These are phyloP conservation scores for Protomyctophum bolini DNA, from an alignment of 2,113 vertebrate genomes.

Conservation along the genomic window DNA sequence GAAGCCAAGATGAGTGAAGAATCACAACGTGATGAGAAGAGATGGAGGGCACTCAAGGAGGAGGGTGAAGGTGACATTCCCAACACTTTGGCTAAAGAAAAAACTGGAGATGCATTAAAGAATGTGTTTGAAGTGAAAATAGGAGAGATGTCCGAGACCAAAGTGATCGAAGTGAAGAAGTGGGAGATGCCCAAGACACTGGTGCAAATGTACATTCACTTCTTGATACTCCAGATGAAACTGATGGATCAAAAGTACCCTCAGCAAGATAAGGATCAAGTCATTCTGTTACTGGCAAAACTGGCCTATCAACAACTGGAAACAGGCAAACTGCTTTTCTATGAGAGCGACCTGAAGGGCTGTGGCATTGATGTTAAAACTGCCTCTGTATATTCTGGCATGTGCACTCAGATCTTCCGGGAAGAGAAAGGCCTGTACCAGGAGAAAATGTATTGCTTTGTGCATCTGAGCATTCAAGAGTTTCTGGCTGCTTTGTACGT, in stretches of 20 bases:
- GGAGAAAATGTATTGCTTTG: slow-evolving; percentile 6
- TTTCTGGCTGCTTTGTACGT: not conserved
- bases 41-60: too few relatives aligned
- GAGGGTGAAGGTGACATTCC: too few relatives aligned
- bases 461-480: slow-evolving; percentile 4
- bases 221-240: not conserved
- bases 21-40: too few relatives aligned
- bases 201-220: not conserved
- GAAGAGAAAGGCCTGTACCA: not conserved
- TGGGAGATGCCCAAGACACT: not conserved
- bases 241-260: not conserved
- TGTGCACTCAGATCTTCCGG: not conserved
- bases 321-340: not conserved
- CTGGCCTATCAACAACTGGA: not conserved
- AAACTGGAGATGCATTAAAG: too few relatives aligned
- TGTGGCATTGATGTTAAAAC: not conserved
- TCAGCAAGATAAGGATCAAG: not conserved
- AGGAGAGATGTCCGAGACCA: too few relatives aligned
- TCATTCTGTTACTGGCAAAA: too few relatives aligned
- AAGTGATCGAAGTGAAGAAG: not conserved
- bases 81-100: too few relatives aligned
- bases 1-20: too few relatives aligned
- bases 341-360: too few relatives aligned
- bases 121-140: too few relatives aligned
- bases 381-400: not conserved